Evolutionary conservation across 2,888 invertebrate genomes (phyloP).

Genomic region (Mesochorus sp.): DNA sequence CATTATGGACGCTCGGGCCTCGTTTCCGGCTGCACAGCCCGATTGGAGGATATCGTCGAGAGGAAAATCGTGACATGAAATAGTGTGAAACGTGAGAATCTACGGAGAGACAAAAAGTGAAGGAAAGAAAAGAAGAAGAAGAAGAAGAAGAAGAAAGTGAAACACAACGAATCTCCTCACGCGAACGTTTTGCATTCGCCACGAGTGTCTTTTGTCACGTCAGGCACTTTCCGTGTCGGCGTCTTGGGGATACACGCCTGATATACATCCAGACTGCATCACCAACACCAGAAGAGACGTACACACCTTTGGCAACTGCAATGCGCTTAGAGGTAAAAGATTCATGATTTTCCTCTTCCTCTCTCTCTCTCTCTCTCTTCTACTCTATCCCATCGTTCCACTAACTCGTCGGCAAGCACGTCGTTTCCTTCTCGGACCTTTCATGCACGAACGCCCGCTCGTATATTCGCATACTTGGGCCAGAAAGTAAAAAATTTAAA

Average conservation of each 20-base stretch:
- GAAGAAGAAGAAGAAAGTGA: not conserved
- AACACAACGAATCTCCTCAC: slow-evolving; percentile 19
- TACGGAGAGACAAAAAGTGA: no score
- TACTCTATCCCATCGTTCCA: not conserved
- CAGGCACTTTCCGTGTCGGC: slow-evolving; percentile 12
- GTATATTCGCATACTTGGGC: not conserved
- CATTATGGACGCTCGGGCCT: no score
- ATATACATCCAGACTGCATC: not conserved
- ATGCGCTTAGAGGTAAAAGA: slow-evolving; percentile 37
- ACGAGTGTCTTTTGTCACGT: slow-evolving; percentile 25
- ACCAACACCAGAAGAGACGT: not conserved
- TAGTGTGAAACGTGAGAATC: not conserved
- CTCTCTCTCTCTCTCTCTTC: no score
- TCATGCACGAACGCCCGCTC: not conserved
- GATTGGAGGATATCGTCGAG: no score
- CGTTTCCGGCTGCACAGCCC: no score
- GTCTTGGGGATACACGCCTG: not conserved
- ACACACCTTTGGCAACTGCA: slow-evolving; percentile 13
- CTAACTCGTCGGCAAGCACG: slow-evolving; percentile 21
- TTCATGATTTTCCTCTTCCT: slow-evolving; percentile 22
- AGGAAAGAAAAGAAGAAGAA: no score
- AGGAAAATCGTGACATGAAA: not conserved
- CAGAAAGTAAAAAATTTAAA: not conserved
- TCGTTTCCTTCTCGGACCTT: slow-evolving; percentile 36
- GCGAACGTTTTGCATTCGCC: slow-evolving; percentile 13